These are phyloP conservation scores for Lydus trimaculatus DNA, from an alignment of 2,888 invertebrate species.

Conservation along the genomic window DNA sequence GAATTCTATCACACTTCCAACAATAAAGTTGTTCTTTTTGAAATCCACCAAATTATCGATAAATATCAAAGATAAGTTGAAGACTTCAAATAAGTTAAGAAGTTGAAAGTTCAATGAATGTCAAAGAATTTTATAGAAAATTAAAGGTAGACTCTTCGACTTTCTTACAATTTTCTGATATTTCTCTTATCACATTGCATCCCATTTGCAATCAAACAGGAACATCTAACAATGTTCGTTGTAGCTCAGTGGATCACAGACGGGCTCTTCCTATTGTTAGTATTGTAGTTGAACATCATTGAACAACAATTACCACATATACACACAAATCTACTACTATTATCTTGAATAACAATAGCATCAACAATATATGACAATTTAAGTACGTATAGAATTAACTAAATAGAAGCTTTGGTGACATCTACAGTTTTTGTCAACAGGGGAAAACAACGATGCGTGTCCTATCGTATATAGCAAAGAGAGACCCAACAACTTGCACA, in stretches of 20 bases:
- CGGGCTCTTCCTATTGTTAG: conserved; percentile 24
- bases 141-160: no score
- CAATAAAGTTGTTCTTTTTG: not conserved
- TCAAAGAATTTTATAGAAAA: no score
- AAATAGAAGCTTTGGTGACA: conserved; percentile 38
- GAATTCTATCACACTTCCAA: not conserved
- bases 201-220: not conserved
- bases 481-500: not conserved
- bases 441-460: conserved; percentile 33
- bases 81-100: not conserved
- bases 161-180: no score
- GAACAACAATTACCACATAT: conserved; percentile 28
- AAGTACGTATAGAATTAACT: conserved; percentile 38
- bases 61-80: not conserved
- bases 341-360: conserved; percentile 38
- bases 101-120: not conserved
- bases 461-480: conserved; percentile 18
- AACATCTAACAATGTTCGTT: not conserved
- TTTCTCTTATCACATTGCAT: not conserved
- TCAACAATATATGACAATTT: conserved; percentile 40
- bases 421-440: conserved; percentile 34
- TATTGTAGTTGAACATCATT: conserved; percentile 29
- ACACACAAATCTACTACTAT: conserved; percentile 34
- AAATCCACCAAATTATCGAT: not conserved
- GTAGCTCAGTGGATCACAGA: conserved; percentile 15